Percentiles rank a stretch among this genome's conserved stretches.
phyloP scores from a whole-genome alignment of 2,797 vertebrate genomes.

The Spea hammondii region DNA sequence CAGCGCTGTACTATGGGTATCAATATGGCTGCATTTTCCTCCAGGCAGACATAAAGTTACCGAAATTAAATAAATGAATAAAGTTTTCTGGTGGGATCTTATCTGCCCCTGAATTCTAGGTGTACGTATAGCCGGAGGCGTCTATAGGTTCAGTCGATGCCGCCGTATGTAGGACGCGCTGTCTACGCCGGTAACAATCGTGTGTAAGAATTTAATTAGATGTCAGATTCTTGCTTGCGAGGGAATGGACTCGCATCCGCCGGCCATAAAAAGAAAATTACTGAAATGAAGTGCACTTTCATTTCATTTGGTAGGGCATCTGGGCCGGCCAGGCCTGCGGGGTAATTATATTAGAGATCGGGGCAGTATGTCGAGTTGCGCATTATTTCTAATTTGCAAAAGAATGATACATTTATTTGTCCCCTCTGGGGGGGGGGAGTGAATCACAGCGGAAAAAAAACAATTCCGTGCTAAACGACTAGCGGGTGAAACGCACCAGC shows the following conservation, averaged over 20 bases:
- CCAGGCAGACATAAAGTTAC: no score
- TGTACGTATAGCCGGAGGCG: not conserved
- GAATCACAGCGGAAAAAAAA: no score
- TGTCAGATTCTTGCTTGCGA: not conserved
- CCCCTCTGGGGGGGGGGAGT: no score
- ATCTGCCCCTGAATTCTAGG: not conserved
- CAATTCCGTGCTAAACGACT: no score
- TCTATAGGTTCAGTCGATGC: not conserved
- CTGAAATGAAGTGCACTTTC: constrained; percentile 26
- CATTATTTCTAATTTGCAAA: no score
- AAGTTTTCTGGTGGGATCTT: no score
- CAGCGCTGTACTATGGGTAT: no score
- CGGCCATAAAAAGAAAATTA: constrained; percentile 19
- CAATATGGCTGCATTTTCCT: no score
- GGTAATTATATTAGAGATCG: constrained; percentile 19
- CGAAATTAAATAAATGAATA: no score
- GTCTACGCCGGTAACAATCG: not conserved
- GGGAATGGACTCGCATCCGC: not conserved
- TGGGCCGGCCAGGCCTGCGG: not conserved
- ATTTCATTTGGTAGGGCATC: constrained; percentile 37
- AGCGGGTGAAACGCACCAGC: no score
- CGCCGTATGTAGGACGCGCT: not conserved
- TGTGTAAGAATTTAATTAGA: not conserved
- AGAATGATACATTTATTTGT: no score
- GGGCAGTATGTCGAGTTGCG: no score